Evolutionary conservation across 2,888 invertebrate species (phyloP).

Genomic region (Heteromyza rotundicornis): DNA sequence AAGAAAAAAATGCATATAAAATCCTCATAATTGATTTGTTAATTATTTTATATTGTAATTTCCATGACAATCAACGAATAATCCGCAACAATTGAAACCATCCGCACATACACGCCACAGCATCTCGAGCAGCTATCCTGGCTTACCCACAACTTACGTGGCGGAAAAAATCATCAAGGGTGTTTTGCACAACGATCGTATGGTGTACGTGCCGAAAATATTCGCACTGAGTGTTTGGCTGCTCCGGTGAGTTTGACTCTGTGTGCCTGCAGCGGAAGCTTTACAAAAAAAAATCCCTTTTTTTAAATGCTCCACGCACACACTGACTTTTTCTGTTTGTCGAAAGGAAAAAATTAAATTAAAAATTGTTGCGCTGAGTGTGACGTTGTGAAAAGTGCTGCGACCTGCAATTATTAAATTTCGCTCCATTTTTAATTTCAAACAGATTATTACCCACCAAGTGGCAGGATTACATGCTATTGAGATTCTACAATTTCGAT

Average conservation of each 20-base stretch:
- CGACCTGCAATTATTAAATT: slow-evolving; percentile 6
- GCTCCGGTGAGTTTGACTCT: slow-evolving; percentile 46
- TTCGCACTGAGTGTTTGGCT: slow-evolving; percentile 58
- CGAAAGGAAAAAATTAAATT: slow-evolving; percentile 12
- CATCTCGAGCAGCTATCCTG: slow-evolving; percentile 56
- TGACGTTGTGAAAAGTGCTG: not conserved
- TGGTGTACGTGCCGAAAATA: slow-evolving; percentile 60
- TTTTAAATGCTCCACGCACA: slow-evolving; percentile 26
- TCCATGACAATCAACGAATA: slow-evolving; percentile 17
- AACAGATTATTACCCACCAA: slow-evolving; percentile 56
- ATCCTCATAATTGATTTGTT: slow-evolving; percentile 34
- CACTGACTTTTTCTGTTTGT: not conserved
- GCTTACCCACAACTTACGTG: slow-evolving; percentile 57
- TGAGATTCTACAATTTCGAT: slow-evolving; percentile 56
- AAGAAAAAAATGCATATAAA: too few relatives aligned
- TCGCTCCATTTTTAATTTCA: slow-evolving; percentile 15
- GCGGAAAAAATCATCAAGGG: slow-evolving; percentile 58
- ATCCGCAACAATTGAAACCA: too few relatives aligned
- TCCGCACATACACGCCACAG: too few relatives aligned
- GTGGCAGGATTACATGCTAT: slow-evolving; percentile 58
- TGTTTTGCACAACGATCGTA: slow-evolving; percentile 55
- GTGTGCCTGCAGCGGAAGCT: not conserved
- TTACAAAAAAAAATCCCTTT: too few relatives aligned
- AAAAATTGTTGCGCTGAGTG: slow-evolving; percentile 6
- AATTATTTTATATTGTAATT: slow-evolving; percentile 28